Evolutionary conservation across 2,113 vertebrate genomes (phyloP).

Genomic region (Scolopax mira): DNA sequence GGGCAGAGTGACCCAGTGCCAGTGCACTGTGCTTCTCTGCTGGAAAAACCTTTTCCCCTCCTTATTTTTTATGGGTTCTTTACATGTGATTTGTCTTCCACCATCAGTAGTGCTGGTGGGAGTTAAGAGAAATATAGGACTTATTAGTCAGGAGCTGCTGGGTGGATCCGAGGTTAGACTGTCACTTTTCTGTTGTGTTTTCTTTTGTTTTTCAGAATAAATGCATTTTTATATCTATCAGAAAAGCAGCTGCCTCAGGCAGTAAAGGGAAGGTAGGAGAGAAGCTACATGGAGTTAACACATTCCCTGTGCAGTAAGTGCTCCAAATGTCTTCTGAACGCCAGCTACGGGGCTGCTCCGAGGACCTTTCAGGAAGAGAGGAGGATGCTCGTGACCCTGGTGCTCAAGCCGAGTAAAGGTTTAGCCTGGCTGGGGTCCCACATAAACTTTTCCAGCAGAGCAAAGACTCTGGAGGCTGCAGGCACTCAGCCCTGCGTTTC

Average conservation of each 20-base stretch:
- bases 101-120: neutral
- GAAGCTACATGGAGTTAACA: neutral
- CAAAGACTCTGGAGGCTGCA: neutral
- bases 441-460: neutral
- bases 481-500: neutral
- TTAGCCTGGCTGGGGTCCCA: neutral
- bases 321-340: neutral
- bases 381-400: neutral
- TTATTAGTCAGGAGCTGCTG: neutral
- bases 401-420: neutral
- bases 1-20: neutral
- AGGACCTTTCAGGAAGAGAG: neutral
- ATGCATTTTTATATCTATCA: neutral
- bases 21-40: neutral
- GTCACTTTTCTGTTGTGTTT: neutral
- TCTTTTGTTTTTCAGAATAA: neutral
- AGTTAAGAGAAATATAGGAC: neutral
- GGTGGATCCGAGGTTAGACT: neutral
- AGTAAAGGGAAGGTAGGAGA: neutral
- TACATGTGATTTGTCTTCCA: neutral
- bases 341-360: neutral
- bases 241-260: neutral
- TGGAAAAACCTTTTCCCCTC: neutral
- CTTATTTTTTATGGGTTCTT: neutral
- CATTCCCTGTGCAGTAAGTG: neutral